Base-by-base conservation (phyloP, 1,140 invertebrate genomes). In the Drosophila hydei region DNA sequence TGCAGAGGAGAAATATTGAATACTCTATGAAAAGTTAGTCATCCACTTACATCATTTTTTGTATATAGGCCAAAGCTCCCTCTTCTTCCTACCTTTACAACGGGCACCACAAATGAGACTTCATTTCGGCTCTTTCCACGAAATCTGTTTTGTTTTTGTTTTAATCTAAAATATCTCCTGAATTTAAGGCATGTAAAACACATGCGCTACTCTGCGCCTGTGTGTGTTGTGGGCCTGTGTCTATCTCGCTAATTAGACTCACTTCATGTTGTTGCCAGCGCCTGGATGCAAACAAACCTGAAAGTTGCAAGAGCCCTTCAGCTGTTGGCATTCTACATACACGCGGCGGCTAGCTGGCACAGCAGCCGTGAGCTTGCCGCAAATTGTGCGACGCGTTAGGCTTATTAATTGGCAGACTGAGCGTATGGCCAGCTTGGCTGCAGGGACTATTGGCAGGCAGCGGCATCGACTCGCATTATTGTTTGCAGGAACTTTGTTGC, bases 231-330 rank as follows among this genome's bases (percentile, higher is more conserved):
- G 2, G 4, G 47, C 7, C 1, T 1, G 36, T 40, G 25, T 48
- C 61, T 64, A 47, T 56, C 50, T 21, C 51, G 33, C 62, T 72
- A 72, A 72, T 72, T 67, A 67, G 52, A 48, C 55, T 27, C 63
- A 40, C 62, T 52, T 67, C 30, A 40, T 14, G 40, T 48, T 62
- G 67, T 45, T 47, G 47, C 54, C 30, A 36, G 18, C 27, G 25
- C 21, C 43, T 48, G 52, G 12, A 18, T 16, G 33, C 52, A 38
- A 55, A 25, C 52, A 55, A 40, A 40, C 21, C 16, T 12, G 16
- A 7, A 27, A 25, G 21, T 55, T 55, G n/a, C 19, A 7, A 63
- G 21, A 45, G 43, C 43, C 14, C 43, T 18, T 14, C 51, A 43
- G 51, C 42, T 30, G 59, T 40, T 40, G 45, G 45, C 40, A 36